Evolutionary conservation across 2,797 vertebrate genomes (phyloP).

Genomic region (Enteromius afrohamiltoni): DNA sequence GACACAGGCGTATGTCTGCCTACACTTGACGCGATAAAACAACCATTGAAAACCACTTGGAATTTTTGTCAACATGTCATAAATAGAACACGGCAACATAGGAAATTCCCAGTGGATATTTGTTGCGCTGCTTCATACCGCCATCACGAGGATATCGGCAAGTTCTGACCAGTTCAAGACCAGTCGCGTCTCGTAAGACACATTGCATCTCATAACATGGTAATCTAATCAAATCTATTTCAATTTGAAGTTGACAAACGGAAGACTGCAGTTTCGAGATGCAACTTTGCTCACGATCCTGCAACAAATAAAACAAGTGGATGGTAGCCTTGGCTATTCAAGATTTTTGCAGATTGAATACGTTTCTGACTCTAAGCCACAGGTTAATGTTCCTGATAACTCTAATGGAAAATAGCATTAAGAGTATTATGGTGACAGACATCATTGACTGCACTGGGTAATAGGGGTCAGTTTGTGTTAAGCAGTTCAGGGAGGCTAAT

Average conservation of each 20-base stretch:
- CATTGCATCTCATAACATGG: not conserved
- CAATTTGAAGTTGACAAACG: not conserved
- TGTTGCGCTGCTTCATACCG: no score
- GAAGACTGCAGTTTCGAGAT: not conserved
- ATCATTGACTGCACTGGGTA: slow-evolving; percentile 75
- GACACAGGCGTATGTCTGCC: no score
- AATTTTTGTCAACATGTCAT: no score
- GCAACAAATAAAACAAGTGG: not conserved
- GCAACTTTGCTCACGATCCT: not conserved
- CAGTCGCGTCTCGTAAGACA: no score
- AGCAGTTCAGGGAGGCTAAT: slow-evolving; percentile 80
- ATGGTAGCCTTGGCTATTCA: not conserved
- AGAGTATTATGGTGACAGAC: slow-evolving; percentile 79
- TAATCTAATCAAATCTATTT: not conserved
- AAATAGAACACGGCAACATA: no score
- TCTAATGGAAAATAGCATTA: slow-evolving; percentile 74
- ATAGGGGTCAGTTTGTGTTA: slow-evolving; percentile 74
- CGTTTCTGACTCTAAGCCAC: slow-evolving; percentile 47
- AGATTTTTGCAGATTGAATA: slow-evolving; percentile 16
- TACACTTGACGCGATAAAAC: no score
- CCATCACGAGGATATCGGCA: no score
- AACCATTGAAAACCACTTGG: no score
- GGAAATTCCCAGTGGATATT: no score
- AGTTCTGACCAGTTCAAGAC: no score
- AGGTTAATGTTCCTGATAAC: slow-evolving; percentile 69